Conservation (phyloP, 2,113 vertebrate genomes). For the Phaethon lepturus region DNA sequence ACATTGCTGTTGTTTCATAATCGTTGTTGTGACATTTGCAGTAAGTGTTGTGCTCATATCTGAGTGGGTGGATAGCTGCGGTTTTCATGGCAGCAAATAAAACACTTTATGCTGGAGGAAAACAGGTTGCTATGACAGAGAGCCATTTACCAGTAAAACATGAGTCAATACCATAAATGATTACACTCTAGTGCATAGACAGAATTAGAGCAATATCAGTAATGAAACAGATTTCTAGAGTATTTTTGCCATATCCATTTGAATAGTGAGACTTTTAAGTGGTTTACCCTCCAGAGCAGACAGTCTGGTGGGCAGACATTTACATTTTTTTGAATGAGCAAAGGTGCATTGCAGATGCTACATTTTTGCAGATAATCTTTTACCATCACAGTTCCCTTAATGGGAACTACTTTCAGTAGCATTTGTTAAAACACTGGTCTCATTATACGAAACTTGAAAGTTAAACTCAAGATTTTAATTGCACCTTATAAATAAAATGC, state of each 20-base stretch:
- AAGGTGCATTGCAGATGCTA: background rate
- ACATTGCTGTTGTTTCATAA: conserved; percentile 70
- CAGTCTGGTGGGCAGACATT: background rate
- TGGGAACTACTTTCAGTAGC: background rate
- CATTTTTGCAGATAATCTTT: conserved; percentile 6
- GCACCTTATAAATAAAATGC: conserved; percentile 46
- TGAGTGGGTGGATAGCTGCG: conserved; percentile 43
- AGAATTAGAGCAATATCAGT: conserved; percentile 48
- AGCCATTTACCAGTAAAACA: conserved; percentile 63
- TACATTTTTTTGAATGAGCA: conserved; percentile 28
- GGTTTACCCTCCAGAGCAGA: background rate
- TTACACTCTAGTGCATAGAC: background rate
- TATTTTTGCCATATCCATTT: conserved; percentile 16
- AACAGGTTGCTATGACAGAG: conserved; percentile 63
- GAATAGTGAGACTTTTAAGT: background rate
- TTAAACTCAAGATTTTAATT: conserved; percentile 53
- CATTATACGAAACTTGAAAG: conserved; percentile 50
- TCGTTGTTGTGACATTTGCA: conserved; percentile 70
- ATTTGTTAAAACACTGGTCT: conserved; percentile 39
- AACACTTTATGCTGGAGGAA: conserved; percentile 38
- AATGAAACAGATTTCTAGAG: conserved; percentile 36
- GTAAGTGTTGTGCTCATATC: conserved; percentile 55
- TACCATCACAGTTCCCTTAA: conserved; percentile 1
- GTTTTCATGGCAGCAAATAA: conserved; percentile 70
- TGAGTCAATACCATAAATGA: conserved; percentile 61